Base-by-base conservation (phyloP, 1,140 invertebrate genomes). In the Pomacea maculata region DNA sequence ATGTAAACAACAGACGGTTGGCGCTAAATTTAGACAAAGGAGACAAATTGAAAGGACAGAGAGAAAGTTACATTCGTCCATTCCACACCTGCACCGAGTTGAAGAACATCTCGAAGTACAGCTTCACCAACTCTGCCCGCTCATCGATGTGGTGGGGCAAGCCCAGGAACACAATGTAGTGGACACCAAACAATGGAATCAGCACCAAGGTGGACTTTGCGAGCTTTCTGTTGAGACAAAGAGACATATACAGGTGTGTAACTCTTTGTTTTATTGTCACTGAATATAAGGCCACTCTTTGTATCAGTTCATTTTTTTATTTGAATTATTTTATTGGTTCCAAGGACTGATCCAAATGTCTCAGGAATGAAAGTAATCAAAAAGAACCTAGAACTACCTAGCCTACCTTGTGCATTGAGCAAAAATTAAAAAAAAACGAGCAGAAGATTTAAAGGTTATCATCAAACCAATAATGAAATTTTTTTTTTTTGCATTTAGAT, bases 141-240 rank as follows among this genome's bases (percentile, higher is more conserved):
- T 78, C 78, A 9, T 83, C 75, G 8, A 84, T 64, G 17, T 82
- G 79, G 17, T 82, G 80, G 19, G 85, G 85, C 17, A 87, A 77
- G 11, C 81, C 79, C 15, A 76, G 85, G 67, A 78, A 94, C 8
- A 95, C 85, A 8, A 94, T 93, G 86, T 95, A 95, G 86, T 96
- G 95, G 0, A 95, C 94, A 15, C 95, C 95, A 89, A 96, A 96
- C 15, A 96, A 91, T 17, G 95, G 95, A 2, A 96, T 94, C 65
- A 96, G 89, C 3, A 96, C 95, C 75, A 96, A 87, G 0, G 95
- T 96, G 57, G 95, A 96, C 86, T 94, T 94, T 45, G 94, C 92
- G 87, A 94, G 90, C 87, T 93, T 94, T 82, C 94, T 94, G 80
- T 45, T 84, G 85, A 29, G 75, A 52, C 34, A 34, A 99, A 97